phyloP scores from a whole-genome alignment of 1,140 invertebrate genomes.

The Zaprionus kolodkinae region DNA sequence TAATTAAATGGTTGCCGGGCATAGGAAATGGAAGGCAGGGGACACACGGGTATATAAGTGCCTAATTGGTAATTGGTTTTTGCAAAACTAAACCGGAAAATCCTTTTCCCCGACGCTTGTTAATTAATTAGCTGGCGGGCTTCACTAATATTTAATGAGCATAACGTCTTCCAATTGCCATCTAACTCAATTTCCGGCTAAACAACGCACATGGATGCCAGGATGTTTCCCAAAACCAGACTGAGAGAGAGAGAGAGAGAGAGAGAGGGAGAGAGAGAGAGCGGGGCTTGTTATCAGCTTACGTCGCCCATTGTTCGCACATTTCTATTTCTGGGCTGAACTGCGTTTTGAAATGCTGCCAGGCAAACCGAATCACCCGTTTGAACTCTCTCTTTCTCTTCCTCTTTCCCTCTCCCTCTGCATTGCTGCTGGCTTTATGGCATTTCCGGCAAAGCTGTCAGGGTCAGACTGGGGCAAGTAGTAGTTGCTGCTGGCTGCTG shows the following conservation, averaged over 20 bases:
- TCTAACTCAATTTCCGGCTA: conserved; percentile 42
- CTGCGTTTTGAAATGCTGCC: conserved; percentile 7
- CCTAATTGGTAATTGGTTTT: conserved; percentile 47
- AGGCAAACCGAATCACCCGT: not conserved
- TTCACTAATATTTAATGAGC: conserved; percentile 38
- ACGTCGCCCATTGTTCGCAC: conserved; percentile 12
- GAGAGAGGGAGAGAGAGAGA: not conserved
- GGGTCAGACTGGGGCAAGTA: not conserved
- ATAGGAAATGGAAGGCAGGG: not conserved
- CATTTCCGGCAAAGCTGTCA: conserved; percentile 31
- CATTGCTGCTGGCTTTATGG: not conserved
- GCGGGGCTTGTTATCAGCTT: conserved; percentile 17
- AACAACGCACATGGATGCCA: conserved; percentile 2
- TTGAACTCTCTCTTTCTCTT: too few relatives aligned
- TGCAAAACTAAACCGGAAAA: conserved; percentile 21
- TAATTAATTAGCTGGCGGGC: conserved; percentile 37
- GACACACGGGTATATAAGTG: conserved; percentile 11
- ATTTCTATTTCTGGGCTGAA: too few relatives aligned
- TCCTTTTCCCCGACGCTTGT: conserved; percentile 13
- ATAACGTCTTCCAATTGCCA: conserved; percentile 34
- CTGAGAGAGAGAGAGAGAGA: too few relatives aligned
- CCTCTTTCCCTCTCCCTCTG: not conserved
- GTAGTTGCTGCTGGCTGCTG: conserved; percentile 1
- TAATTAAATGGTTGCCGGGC: conserved; percentile 26
- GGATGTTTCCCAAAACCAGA: conserved; percentile 10